Conservation (phyloP, 1,140 invertebrate genomes). For the Olivierus martensii region DNA sequence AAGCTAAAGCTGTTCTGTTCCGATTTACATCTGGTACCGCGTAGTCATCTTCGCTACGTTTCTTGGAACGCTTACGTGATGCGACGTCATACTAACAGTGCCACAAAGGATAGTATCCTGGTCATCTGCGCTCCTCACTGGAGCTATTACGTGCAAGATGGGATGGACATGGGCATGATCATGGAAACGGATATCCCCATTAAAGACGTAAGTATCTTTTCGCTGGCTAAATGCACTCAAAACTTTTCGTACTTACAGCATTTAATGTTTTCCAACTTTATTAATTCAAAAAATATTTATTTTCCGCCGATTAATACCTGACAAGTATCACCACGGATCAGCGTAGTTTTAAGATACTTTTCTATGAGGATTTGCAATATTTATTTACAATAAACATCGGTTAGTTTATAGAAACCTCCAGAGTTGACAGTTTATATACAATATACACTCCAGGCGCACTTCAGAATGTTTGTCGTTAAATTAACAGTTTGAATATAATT, state of each 20-base stretch:
- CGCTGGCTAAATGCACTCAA: no score
- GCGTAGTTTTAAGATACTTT: no score
- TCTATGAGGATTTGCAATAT: no score
- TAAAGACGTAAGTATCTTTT: slow-evolving; percentile 45
- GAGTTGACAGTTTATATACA: neutral
- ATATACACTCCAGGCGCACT: no score
- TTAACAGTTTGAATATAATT: no score
- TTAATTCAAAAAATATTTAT: no score
- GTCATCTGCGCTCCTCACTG: slow-evolving; percentile 58
- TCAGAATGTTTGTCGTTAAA: no score
- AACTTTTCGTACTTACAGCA: no score
- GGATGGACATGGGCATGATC: slow-evolving; percentile 62
- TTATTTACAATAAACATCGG: no score
- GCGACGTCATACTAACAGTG: slow-evolving; percentile 27
- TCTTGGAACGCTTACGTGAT: slow-evolving; percentile 60
- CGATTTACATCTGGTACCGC: slow-evolving; percentile 68
- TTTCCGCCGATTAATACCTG: neutral
- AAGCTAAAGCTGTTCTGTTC: slow-evolving; percentile 59
- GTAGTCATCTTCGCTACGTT: slow-evolving; percentile 61
- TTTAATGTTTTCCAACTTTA: no score
- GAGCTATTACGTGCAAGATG: slow-evolving; percentile 72
- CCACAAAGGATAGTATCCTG: slow-evolving; percentile 30
- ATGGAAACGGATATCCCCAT: slow-evolving; percentile 67
- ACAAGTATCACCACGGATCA: no score
- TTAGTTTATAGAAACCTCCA: neutral